A percentile compares a stretch with the other conserved stretches of the same genome.
Conservation (phyloP, 2,797 vertebrate species). For the Orestias chungarensis region DNA sequence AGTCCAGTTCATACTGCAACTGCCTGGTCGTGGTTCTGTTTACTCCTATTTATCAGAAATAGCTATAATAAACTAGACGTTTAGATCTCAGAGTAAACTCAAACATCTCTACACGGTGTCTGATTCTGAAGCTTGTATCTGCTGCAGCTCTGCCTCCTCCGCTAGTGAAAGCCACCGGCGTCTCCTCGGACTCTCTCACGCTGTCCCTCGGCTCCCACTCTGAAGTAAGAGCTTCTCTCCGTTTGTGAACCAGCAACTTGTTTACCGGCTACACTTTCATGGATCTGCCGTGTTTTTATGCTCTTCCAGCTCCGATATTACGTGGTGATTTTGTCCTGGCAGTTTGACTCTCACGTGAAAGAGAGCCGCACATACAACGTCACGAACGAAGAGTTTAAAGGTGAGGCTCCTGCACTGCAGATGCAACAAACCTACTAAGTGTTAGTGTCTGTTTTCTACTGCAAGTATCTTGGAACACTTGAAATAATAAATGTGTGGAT, state of each 20-base stretch:
- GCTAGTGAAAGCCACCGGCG: slow-evolving; percentile 81
- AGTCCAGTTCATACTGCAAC: not conserved
- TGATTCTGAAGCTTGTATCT: not conserved
- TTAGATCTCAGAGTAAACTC: too few relatives aligned
- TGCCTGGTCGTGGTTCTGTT: not conserved
- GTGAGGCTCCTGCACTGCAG: too few relatives aligned
- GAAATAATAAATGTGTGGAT: too few relatives aligned
- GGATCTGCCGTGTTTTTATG: not conserved
- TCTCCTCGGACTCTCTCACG: slow-evolving; percentile 81
- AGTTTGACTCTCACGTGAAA: slow-evolving; percentile 90
- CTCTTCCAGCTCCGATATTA: slow-evolving; percentile 85
- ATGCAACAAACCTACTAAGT: too few relatives aligned
- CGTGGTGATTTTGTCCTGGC: slow-evolving; percentile 89
- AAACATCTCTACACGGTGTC: not conserved
- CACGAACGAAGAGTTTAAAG: slow-evolving; percentile 78
- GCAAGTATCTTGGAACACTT: too few relatives aligned
- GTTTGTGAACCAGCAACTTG: not conserved
- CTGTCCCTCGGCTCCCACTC: slow-evolving; percentile 84
- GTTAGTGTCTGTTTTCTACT: too few relatives aligned
- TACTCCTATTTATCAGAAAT: too few relatives aligned
- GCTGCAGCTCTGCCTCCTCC: slow-evolving; percentile 88
- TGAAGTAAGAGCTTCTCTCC: slow-evolving; percentile 71
- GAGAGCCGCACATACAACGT: slow-evolving; percentile 86
- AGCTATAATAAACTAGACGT: too few relatives aligned
- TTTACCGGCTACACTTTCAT: not conserved